A percentile compares a stretch with the other conserved stretches of the same genome.
Conservation (phyloP, 2,797 vertebrate genomes). For the Gadopsis marmoratus region DNA sequence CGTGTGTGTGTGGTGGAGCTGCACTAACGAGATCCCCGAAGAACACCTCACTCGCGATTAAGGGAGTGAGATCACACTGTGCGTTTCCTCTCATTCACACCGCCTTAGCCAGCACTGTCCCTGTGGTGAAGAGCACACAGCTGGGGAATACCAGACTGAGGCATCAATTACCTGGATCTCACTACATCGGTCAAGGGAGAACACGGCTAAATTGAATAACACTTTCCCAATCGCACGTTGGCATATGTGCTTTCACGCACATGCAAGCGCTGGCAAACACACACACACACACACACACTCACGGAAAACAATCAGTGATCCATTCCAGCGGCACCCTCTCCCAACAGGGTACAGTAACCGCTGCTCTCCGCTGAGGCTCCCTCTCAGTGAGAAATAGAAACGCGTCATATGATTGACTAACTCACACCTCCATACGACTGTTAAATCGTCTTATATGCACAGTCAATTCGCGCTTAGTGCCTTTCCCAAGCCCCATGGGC, state of each 20-base stretch:
- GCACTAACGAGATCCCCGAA: constrained; percentile 80
- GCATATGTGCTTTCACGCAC: constrained; percentile 11
- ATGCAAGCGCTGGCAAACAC: not conserved
- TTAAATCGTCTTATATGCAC: constrained; percentile 75
- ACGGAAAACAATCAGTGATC: constrained; percentile 63
- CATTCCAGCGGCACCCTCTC: constrained; percentile 52
- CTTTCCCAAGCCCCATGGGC: constrained; percentile 68
- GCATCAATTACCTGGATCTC: constrained; percentile 79
- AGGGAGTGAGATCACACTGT: constrained; percentile 58
- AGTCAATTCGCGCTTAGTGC: constrained; percentile 70
- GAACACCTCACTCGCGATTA: constrained; percentile 57
- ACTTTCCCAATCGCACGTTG: constrained; percentile 43
- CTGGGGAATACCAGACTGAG: constrained; percentile 67
- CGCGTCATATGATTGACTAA: constrained; percentile 74
- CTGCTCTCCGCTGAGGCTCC: constrained; percentile 38
- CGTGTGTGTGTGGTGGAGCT: constrained; percentile 55
- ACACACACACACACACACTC: constrained; percentile 1
- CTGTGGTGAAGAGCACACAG: constrained; percentile 43
- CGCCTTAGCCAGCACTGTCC: constrained; percentile 59
- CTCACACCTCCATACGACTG: constrained; percentile 80
- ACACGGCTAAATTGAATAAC: constrained; percentile 77
- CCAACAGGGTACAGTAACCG: constrained; percentile 51
- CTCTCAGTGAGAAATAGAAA: constrained; percentile 51
- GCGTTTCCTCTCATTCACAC: constrained; percentile 69
- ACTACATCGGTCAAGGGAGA: constrained; percentile 70